Evolutionary conservation across 2,888 invertebrate species (phyloP).

Genomic region (Phortica magna): DNA sequence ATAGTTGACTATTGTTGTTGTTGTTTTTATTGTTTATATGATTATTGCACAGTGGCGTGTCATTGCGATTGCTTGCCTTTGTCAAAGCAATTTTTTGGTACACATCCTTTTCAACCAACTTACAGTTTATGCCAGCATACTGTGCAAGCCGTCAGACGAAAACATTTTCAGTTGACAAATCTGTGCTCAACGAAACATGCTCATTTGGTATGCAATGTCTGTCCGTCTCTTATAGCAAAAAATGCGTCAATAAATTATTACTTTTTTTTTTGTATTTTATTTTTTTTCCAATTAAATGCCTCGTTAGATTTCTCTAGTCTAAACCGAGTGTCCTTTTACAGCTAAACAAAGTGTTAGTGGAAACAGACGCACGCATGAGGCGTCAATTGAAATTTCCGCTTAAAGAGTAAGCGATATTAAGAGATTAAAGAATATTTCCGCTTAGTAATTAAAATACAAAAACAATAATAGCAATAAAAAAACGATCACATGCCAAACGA

Average conservation of each 20-base stretch:
- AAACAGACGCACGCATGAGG: no score
- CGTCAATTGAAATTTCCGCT: no score
- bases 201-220: constrained; percentile 5
- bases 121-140: no score
- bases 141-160: no score
- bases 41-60: no score
- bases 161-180: not conserved
- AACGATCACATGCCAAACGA: not conserved
- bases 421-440: not conserved
- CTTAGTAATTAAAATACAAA: not conserved
- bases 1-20: not conserved
- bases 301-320: not conserved
- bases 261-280: not conserved
- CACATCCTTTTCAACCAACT: no score
- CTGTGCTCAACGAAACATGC: not conserved
- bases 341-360: not conserved
- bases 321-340: not conserved
- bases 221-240: not conserved
- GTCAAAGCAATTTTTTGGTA: no score
- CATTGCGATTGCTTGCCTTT: no score
- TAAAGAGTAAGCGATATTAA: not conserved
- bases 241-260: constrained; percentile 23
- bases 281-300: not conserved
- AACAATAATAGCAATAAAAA: not conserved
- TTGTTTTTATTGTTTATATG: no score